Evolutionary conservation across 2,797 vertebrate genomes (phyloP).

Genomic region (Tokudaia tokunoshimensis): DNA sequence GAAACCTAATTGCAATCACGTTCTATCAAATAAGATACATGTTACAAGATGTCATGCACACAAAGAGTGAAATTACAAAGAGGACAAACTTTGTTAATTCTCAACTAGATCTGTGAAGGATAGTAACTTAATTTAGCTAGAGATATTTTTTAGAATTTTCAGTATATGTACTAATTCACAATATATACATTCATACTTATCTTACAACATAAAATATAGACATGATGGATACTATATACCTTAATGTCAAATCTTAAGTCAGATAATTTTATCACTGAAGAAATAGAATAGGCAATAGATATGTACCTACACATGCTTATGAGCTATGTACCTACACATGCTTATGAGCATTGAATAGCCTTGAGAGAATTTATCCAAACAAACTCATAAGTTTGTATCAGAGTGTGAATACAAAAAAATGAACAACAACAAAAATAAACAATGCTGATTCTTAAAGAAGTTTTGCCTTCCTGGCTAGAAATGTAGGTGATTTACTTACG

Average conservation of each 20-base stretch:
- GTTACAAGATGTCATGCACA: conserved; percentile 19
- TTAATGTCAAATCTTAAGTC: background rate
- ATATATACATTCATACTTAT: background rate
- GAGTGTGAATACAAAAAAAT: background rate
- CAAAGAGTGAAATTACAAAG: conserved; percentile 49
- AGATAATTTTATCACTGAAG: conserved; percentile 10
- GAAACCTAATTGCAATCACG: conserved; percentile 63
- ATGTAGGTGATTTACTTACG: background rate
- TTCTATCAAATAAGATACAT: conserved; percentile 67
- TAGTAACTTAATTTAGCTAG: conserved; percentile 7
- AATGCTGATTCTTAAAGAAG: background rate
- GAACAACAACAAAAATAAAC: background rate
- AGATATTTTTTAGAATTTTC: background rate
- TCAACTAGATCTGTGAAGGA: background rate
- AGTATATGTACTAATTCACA: background rate
- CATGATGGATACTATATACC: background rate
- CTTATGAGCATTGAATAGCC: conserved; percentile 10
- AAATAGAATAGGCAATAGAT: conserved; percentile 12
- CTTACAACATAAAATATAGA: background rate
- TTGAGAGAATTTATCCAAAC: conserved; percentile 27
- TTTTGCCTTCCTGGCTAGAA: background rate
- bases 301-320: background rate
- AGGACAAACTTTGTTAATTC: conserved; percentile 66
- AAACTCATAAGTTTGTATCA: background rate
- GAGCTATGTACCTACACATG: background rate